Evolutionary conservation across 2,797 vertebrate species (phyloP).

Genomic region (Sebastes iracundus): DNA sequence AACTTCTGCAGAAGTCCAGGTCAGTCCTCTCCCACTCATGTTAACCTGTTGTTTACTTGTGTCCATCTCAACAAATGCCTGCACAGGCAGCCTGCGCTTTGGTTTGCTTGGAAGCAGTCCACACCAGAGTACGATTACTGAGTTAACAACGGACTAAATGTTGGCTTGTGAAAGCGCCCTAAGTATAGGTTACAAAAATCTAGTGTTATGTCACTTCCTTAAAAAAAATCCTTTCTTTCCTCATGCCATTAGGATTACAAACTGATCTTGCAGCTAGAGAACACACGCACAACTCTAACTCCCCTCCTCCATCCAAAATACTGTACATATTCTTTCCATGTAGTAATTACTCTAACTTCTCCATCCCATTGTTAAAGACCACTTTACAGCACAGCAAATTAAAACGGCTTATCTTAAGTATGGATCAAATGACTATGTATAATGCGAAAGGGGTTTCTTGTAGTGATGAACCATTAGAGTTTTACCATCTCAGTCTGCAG

Average conservation of each 20-base stretch:
- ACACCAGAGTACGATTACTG: too few relatives aligned
- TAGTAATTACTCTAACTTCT: background rate
- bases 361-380: background rate
- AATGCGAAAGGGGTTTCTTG: background rate
- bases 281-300: background rate
- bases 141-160: too few relatives aligned
- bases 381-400: background rate
- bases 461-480: background rate
- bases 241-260: background rate
- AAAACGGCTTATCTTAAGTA: background rate
- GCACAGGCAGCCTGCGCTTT: too few relatives aligned
- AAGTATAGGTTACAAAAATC: background rate
- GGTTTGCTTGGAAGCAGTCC: too few relatives aligned
- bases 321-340: background rate
- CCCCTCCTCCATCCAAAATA: background rate
- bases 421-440: background rate
- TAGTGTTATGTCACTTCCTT: background rate
- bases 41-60: too few relatives aligned
- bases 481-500: background rate
- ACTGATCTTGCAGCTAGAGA: background rate
- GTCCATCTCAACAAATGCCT: too few relatives aligned
- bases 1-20: too few relatives aligned
- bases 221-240: background rate
- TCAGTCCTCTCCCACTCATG: too few relatives aligned
- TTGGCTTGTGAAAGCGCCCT: too few relatives aligned